Conservation (phyloP, 2,113 vertebrate species). For the Oryctolagus cuniculus region mOryCun1.1 NC_091451.1:43749501-43750000, state of each 20-base stretch:
- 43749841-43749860: not conserved
- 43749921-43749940: not conserved
- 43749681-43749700: not conserved
- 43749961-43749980: not conserved
- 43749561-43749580: not conserved
- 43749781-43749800: not conserved
- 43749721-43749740: not conserved
- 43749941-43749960: not conserved
- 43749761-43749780: not conserved
- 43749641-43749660: not conserved
- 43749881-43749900: not conserved
- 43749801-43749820: not conserved
- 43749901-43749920: not conserved
- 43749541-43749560: not conserved
- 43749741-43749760: not conserved
- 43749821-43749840: not conserved
- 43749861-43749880: not conserved
- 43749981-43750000: accelerated
- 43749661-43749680: not conserved
- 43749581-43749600: not conserved
- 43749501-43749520: not conserved
- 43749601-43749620: not conserved
- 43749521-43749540: not conserved
- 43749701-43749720: not conserved
- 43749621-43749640: not conserved